A percentile compares a stretch with the other conserved stretches of the same genome.
These are phyloP conservation scores for Takifugu flavidus DNA, from an alignment of 2,113 vertebrate species.

Conservation along the genomic window DNA sequence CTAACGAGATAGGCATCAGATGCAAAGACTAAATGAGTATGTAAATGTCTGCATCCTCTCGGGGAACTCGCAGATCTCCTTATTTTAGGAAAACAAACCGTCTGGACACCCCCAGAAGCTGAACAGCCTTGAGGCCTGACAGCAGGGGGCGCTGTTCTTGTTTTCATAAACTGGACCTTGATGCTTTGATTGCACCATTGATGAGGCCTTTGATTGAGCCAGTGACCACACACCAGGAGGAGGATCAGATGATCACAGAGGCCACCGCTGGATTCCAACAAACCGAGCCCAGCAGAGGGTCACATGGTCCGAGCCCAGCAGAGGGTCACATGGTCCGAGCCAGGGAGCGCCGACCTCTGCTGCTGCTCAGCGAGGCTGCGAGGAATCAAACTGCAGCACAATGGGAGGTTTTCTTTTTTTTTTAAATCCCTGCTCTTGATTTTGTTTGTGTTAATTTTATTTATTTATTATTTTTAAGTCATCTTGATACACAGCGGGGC, in stretches of 20 bases:
- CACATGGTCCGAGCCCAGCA: conserved; percentile 15
- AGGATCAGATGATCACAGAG: conserved; percentile 38
- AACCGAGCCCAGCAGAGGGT: conserved; percentile 21
- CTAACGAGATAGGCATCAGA: conserved; percentile 37
- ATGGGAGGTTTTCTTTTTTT: neutral
- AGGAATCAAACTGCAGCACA: neutral
- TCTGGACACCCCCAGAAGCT: too few relatives aligned
- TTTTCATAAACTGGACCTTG: conserved; percentile 31
- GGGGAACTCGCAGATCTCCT: conserved; percentile 13
- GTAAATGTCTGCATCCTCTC: conserved; percentile 42
- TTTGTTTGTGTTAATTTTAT: conserved; percentile 41
- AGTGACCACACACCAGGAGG: conserved; percentile 45
- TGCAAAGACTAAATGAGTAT: conserved; percentile 42
- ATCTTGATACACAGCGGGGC: conserved; percentile 20
- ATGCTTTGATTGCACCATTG: conserved; percentile 29
- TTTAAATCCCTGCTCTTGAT: neutral
- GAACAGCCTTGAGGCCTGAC: too few relatives aligned
- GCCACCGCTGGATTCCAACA: too few relatives aligned
- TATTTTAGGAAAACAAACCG: conserved; percentile 14
- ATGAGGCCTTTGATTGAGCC: conserved; percentile 45
- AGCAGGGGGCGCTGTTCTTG: conserved; percentile 13
- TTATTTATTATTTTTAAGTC: conserved; percentile 1
- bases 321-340: conserved; percentile 25
- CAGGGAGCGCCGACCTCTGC: neutral
- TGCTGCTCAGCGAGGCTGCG: neutral